phyloP scores from a whole-genome alignment of 2,797 vertebrate species.

The Bovichtus variegatus region DNA sequence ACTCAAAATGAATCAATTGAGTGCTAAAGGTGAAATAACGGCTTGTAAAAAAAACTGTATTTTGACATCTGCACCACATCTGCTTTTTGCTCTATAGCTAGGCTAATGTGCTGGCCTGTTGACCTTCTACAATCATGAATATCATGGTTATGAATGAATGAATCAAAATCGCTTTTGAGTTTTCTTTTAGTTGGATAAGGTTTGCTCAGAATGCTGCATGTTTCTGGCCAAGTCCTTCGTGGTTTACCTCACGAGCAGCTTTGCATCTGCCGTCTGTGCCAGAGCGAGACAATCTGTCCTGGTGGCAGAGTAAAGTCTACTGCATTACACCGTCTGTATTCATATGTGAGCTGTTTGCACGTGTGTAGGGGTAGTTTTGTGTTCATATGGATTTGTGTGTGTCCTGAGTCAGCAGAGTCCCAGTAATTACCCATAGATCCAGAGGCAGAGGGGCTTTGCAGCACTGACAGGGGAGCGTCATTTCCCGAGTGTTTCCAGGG shows the following conservation, averaged over 20 bases:
- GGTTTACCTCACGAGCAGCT: neutral
- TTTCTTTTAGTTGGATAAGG: no score
- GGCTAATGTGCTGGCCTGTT: no score
- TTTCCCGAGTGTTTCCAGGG: constrained; percentile 75
- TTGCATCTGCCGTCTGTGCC: neutral
- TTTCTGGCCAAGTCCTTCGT: neutral
- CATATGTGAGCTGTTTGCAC: constrained; percentile 10
- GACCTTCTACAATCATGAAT: neutral
- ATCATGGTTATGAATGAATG: neutral
- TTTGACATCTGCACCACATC: neutral
- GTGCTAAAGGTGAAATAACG: neutral
- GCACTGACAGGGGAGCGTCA: constrained; percentile 73
- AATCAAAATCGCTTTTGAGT: no score
- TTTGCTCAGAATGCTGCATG: neutral
- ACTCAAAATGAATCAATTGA: no score
- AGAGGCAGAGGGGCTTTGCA: constrained; percentile 62
- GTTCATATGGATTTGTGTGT: constrained; percentile 29
- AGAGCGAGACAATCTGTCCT: neutral
- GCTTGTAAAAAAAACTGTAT: neutral
- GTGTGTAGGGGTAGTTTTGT: neutral
- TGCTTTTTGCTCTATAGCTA: neutral
- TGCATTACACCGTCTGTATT: constrained; percentile 5
- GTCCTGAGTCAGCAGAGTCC: constrained; percentile 84
- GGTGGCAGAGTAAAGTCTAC: neutral
- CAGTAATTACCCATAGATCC: constrained; percentile 83